Evolutionary conservation across 23 tunicate species (phyloP).

Genomic region (Styela plicata): DNA sequence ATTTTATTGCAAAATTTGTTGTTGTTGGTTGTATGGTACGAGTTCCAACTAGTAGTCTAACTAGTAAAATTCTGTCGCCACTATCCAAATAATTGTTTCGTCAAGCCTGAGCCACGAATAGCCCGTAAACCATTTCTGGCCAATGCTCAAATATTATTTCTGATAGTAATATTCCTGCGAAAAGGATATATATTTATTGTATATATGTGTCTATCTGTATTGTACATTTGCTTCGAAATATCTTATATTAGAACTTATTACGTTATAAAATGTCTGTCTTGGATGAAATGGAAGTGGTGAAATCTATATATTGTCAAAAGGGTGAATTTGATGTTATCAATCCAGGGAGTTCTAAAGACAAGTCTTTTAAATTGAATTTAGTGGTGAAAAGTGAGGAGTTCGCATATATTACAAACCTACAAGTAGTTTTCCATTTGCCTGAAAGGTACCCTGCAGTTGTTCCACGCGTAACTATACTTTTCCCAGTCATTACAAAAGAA

Average conservation of each 20-base stretch:
- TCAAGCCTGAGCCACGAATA: too few species aligned
- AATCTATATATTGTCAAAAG: conserved; percentile 38
- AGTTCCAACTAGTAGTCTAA: too few species aligned
- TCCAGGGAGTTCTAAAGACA: background rate
- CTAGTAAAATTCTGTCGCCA: too few species aligned
- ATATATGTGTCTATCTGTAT: background rate
- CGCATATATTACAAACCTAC: background rate
- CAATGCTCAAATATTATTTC: too few species aligned
- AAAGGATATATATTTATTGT: too few species aligned
- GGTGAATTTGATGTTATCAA: conserved; percentile 26
- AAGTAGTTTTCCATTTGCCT: conserved; percentile 16
- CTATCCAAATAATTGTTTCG: too few species aligned
- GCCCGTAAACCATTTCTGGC: too few species aligned
- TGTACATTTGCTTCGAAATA: background rate
- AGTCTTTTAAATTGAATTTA: background rate
- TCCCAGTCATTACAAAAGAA: conserved; percentile 5
- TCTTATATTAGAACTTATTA: background rate
- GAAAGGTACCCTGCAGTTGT: conserved; percentile 36
- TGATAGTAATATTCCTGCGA: too few species aligned
- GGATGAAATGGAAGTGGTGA: conserved; percentile 32
- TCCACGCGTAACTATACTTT: conserved; percentile 28
- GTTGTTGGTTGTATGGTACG: too few species aligned
- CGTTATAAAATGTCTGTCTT: background rate
- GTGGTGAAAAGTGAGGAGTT: background rate
- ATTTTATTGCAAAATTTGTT: too few species aligned